Evolutionary conservation across 2,888 invertebrate species (phyloP), one percentile per base, ranked within the genome.

Genomic region (Shargacucullia verbasci): DNA sequence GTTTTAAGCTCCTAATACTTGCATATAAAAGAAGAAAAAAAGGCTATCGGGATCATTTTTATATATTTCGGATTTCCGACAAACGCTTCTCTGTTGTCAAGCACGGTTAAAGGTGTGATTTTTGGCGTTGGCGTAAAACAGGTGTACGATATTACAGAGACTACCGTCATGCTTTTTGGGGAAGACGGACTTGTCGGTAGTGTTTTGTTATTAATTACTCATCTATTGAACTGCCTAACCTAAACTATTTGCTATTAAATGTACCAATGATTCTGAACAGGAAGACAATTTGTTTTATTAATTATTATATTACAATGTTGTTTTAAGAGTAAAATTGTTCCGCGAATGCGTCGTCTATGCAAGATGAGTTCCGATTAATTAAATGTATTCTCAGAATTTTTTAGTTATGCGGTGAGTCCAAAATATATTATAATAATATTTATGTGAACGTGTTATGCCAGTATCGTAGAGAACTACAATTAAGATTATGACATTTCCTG

Each of bases 341-440:
- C 9, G 29, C 47, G 15, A 38, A 31, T 15, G 8, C 14, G 9
- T 48, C 48, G 29, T 31, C 39, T 33, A 48, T 33, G 15, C 39
- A 39, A 20, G 14, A 25, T 15, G 20, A 38, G 8, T 46, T 37
- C 12, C 27, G 12, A 29, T 11, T 15, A 49, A 15, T 35, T 14
- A n/a, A 0, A 20, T 11, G n/a, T 15, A 10, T 44, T 12, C 5
- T 9, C 29, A 25, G 29, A 31, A 20, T 20, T 41, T 41, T 27
- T 27, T 41, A n/a, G 27, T 41, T 41, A 20, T 13, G 40, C 27
- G 12, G n/a, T 27, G 9, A 14, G 14, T 5, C 14, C 14, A 8
- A 37, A 37, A 37, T 14, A 37, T 10, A 29, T 14, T 14, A 11
- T 8, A 9, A 10, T 7, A 29, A n/a, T 8, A 25, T 47, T n/a